Evolutionary conservation across 2,797 vertebrate species (phyloP), one percentile per base, ranked within the genome.

Genomic region (Tadarida brasiliensis): DNA sequence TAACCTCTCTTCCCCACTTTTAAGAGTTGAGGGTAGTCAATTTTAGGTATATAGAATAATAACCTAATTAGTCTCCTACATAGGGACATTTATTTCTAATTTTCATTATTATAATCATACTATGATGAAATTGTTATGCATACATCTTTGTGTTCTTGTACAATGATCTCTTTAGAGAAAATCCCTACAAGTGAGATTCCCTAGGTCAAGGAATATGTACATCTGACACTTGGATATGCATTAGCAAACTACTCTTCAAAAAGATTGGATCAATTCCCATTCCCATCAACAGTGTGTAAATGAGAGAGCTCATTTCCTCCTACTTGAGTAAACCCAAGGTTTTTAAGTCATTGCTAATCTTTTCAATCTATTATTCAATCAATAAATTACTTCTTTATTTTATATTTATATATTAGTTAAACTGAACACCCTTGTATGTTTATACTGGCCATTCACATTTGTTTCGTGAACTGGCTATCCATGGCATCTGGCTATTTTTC

Each of bases 11-110:
- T 94, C 24, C 39, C 14, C 11, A 80, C 49, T 87, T 87, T 80
- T 44, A 94, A 90, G 77, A 90, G 16, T 54, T 73, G 28, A 86
- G 12, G 24, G 11, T 57, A 82, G 14, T 77, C 30, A 39, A 71
- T 71, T 89, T 90, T 51, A 86, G n/a, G 39, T 67, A 87, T 81
- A 73, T 3, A 86, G 61, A 89, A 83, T 57, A 92, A 90, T 35
- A 76, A 70, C 17, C 49, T 71, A 67, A 94, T 80, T 26, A 65
- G 35, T 39, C 56, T 81, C 44, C 44, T 77, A 83, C 17, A 68
- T 65, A 7, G 12, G 26, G 56, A 73, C 15, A 67, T 28, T 35
- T 80, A 78, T 54, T 80, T 92, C 59, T 86, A 44, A 70, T 61
- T 68, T 93, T 94, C 57, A 63, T 68, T 91, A 87, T 49, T 85